Evolutionary conservation across 2,888 invertebrate genomes (phyloP), one percentile per base, ranked within the genome.

Genomic region (Parascotia fuliginaria): DNA sequence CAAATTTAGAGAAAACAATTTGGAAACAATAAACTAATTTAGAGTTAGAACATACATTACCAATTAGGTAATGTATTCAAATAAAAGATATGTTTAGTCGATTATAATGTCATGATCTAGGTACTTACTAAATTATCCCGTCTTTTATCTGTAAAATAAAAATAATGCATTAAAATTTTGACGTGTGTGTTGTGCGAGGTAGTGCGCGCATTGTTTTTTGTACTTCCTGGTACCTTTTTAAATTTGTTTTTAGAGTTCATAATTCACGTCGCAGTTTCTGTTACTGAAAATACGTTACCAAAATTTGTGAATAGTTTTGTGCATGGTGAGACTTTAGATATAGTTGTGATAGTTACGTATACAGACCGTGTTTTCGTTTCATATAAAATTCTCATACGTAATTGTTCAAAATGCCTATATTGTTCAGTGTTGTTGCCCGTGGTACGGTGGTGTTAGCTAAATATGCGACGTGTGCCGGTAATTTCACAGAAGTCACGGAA

Each of bases 401-500:
- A 58, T 67, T 63, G 38, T 54, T 48, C 71, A 89, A 77, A 69
- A 98, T 98, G 98, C 97, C 98, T 50, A 95, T 98, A 70, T 90
- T 98, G 60, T 98, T 97, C 85, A 96, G 97, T 79, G 97, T 98
- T 22, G 95, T 99, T 60, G 95, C 98, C 11, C 94, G 98, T 56
- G 97, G 97, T 46, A 95, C 94, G 33, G 96, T 96, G 0, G 95
- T 98, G 40, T 93, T 98, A 42, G 96, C 97, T 2, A 98, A 98
- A 87, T 96, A 97, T 94, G 98, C 98, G 1, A 95, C 96, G 38
- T 98, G 98, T 84, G 95, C 96, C 54, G 98, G 98, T 9, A 98
- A 99, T 87, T 98, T 98, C 84, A 96, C 96, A 1, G 98, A 98
- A 92, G 97, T 98, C 5, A 97, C 98, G 0, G 97, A 98, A 82